Percentiles rank a stretch among this genome's conserved stretches.
Evolutionary conservation across 2,888 invertebrate genomes (phyloP).

Genomic region (Lochmaea crataegi): DNA sequence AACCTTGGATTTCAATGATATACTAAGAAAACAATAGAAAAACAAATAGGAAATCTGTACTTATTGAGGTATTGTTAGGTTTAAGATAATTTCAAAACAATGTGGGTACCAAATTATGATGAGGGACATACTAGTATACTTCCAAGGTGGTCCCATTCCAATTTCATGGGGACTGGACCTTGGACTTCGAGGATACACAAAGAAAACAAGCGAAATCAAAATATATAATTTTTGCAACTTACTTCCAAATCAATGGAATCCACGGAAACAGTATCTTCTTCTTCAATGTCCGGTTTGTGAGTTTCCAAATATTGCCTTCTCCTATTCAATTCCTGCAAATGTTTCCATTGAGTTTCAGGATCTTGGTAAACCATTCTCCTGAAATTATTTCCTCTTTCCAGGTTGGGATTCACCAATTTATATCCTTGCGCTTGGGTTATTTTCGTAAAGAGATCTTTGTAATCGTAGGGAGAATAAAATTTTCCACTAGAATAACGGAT

Average conservation of each 20-base stretch:
- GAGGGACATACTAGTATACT: too few relatives aligned
- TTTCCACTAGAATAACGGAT: constrained; percentile 67
- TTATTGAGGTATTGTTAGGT: too few relatives aligned
- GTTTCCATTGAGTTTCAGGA: constrained; percentile 44
- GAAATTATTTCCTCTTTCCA: constrained; percentile 25
- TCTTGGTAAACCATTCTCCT: constrained; percentile 43
- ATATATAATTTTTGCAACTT: constrained; percentile 49
- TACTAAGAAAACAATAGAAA: too few relatives aligned
- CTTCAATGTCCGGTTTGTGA: constrained; percentile 39
- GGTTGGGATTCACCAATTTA: constrained; percentile 42
- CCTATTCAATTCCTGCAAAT: constrained; percentile 40
- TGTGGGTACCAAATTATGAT: too few relatives aligned
- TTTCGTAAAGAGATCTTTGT: constrained; percentile 49
- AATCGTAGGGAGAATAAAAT: constrained; percentile 53
- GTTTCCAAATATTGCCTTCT: constrained; percentile 45
- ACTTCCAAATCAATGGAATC: constrained; percentile 71
- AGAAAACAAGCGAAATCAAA: neutral
- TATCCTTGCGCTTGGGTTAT: constrained; percentile 31
- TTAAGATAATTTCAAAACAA: too few relatives aligned
- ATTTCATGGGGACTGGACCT: too few relatives aligned
- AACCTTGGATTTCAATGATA: too few relatives aligned
- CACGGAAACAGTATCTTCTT: constrained; percentile 47
- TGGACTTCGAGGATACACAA: too few relatives aligned
- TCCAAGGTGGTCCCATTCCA: too few relatives aligned
- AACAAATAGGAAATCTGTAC: too few relatives aligned